phyloP scores from a whole-genome alignment of 2,797 vertebrate species.

The Clarias fuscus region DNA sequence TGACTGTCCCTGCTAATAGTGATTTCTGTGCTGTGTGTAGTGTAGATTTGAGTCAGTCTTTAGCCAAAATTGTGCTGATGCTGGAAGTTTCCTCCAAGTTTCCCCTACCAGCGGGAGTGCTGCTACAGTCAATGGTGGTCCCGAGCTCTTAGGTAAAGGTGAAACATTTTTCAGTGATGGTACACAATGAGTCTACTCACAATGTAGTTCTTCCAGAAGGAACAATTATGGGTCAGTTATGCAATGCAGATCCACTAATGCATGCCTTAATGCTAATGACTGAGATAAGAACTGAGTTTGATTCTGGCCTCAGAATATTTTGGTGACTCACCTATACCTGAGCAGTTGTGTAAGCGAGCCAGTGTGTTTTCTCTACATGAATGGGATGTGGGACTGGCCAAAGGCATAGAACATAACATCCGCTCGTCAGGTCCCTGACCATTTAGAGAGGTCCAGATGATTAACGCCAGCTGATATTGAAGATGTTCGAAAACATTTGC shows the following conservation, averaged over 20 bases:
- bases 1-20: background rate
- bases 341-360: too few relatives aligned
- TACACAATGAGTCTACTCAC: background rate
- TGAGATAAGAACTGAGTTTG: background rate
- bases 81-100: too few relatives aligned
- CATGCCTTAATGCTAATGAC: background rate
- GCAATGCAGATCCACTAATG: background rate
- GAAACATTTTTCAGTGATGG: background rate
- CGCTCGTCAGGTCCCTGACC: background rate
- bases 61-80: background rate
- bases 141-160: background rate
- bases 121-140: background rate
- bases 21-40: background rate
- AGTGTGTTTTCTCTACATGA: too few relatives aligned
- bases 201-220: background rate
- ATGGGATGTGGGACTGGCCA: too few relatives aligned
- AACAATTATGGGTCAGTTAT: background rate
- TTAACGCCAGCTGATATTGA: background rate
- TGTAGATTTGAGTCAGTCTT: background rate
- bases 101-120: too few relatives aligned
- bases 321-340: constrained; percentile 17
- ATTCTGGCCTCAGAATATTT: background rate
- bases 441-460: background rate
- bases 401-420: too few relatives aligned
- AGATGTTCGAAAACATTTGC: background rate